Evolutionary conservation across 2,113 vertebrate species (phyloP).

Genomic region (Nycticebus coucang): DNA sequence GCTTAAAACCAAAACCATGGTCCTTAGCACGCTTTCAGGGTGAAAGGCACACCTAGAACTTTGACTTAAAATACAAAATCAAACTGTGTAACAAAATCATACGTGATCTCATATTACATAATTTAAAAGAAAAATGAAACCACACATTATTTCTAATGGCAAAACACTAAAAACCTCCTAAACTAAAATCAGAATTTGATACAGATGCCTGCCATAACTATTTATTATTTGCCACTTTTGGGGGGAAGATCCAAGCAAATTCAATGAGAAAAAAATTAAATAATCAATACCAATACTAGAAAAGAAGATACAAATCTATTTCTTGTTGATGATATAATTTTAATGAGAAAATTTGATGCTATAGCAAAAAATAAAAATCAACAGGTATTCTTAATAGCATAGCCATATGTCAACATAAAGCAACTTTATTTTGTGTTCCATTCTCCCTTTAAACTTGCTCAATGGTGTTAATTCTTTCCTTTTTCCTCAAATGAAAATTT

Average conservation of each 20-base stretch:
- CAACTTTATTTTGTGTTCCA: background rate
- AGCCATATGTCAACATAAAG: background rate
- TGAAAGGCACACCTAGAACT: too few relatives aligned
- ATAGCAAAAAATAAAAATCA: background rate
- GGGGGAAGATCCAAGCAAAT: background rate
- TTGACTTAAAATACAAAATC: too few relatives aligned
- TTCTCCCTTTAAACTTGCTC: background rate
- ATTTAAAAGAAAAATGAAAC: too few relatives aligned
- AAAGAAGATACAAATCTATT: background rate
- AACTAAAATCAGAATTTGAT: background rate
- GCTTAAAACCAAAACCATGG: background rate
- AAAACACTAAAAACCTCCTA: background rate
- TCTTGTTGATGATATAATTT: background rate
- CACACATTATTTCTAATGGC: background rate
- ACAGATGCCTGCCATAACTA: background rate
- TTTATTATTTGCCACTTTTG: background rate
- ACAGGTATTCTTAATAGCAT: background rate
- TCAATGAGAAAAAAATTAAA: background rate
- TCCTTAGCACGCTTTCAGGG: too few relatives aligned
- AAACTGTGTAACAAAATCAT: too few relatives aligned
- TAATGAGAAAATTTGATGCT: background rate
- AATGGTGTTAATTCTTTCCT: background rate
- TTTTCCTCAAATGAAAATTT: background rate
- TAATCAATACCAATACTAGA: background rate
- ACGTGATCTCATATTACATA: too few relatives aligned